Percentiles rank a stretch among this genome's conserved stretches.
phyloP scores from a whole-genome alignment of 1,140 invertebrate genomes.

The Ceratoteleas bidentatus region DNA sequence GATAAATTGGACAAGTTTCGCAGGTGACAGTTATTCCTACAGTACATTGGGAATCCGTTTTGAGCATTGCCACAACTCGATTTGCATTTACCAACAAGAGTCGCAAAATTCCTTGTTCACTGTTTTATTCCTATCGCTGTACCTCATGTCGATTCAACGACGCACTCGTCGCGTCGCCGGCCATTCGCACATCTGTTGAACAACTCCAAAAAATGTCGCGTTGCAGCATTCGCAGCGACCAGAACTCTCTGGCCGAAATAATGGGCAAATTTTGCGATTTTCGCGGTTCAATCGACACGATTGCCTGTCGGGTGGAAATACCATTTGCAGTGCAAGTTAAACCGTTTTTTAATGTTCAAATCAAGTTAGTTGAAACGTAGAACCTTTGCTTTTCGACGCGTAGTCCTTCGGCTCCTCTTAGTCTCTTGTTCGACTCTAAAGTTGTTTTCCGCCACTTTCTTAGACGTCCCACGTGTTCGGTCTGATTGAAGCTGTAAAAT shows the following conservation, averaged over 20 bases:
- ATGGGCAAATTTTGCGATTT: constrained; percentile 12
- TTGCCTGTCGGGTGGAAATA: constrained; percentile 7
- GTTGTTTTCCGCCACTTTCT: neutral
- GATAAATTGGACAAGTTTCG: constrained; percentile 80
- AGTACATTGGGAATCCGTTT: constrained; percentile 70
- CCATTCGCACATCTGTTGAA: constrained; percentile 18
- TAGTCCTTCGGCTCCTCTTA: neutral
- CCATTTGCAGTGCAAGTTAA: neutral
- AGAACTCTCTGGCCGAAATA: constrained; percentile 36
- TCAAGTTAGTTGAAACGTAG: neutral
- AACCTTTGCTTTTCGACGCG: constrained; percentile 13
- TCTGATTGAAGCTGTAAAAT: neutral
- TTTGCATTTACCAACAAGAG: constrained; percentile 12
- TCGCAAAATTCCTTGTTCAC: constrained; percentile 1
- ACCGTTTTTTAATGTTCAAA: neutral
- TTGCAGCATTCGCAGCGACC: constrained; percentile 22
- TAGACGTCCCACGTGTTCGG: neutral
- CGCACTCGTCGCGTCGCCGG: neutral
- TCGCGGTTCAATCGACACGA: constrained; percentile 9
- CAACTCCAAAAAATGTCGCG: constrained; percentile 27
- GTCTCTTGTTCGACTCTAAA: neutral
- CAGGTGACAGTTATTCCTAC: constrained; percentile 77
- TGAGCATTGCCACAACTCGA: constrained; percentile 72
- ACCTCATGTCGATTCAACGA: neutral
- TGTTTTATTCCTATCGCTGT: neutral